These are phyloP conservation scores for Tholera decimalis DNA, from an alignment of 2,888 invertebrate species.

Conservation along the genomic window DNA sequence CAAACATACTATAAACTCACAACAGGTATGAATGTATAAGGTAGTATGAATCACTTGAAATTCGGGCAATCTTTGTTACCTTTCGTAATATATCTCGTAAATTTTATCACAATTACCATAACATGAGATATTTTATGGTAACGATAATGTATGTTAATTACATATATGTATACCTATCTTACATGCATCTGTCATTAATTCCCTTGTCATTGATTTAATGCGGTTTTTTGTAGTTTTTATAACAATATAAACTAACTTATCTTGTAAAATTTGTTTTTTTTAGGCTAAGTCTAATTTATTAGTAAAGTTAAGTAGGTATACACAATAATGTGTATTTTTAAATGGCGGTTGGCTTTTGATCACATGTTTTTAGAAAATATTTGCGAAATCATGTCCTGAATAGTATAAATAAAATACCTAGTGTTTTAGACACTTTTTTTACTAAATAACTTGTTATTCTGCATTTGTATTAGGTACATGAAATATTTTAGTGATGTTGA, in stretches of 20 bases:
- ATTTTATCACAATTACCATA: slow-evolving; percentile 72
- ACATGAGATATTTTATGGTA: slow-evolving; percentile 70
- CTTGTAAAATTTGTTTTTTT: slow-evolving; percentile 36
- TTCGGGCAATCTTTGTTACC: slow-evolving; percentile 67
- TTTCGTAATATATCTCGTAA: slow-evolving; percentile 69
- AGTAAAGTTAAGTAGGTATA: slow-evolving; percentile 8
- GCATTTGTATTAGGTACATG: neutral
- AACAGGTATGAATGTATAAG: slow-evolving; percentile 47
- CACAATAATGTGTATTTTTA: slow-evolving; percentile 31
- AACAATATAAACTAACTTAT: slow-evolving; percentile 65
- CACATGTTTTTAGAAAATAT: slow-evolving; percentile 15
- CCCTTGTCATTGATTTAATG: slow-evolving; percentile 66
- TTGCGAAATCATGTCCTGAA: slow-evolving; percentile 31
- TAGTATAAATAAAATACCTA: slow-evolving; percentile 47
- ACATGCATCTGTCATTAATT: slow-evolving; percentile 43
- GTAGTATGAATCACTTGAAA: slow-evolving; percentile 51
- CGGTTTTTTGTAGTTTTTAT: slow-evolving; percentile 50
- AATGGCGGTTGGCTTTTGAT: slow-evolving; percentile 36
- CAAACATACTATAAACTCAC: slow-evolving; percentile 17
- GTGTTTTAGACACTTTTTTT: slow-evolving; percentile 32
- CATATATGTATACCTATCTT: slow-evolving; percentile 22
- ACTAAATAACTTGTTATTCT: slow-evolving; percentile 24
- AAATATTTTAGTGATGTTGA: neutral
- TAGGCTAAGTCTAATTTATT: slow-evolving; percentile 54
- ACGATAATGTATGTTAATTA: slow-evolving; percentile 70